Percentiles rank a stretch among this genome's conserved stretches.
These are phyloP conservation scores for Aphrophora alni DNA, from an alignment of 2,888 invertebrate genomes.

Conservation along the genomic window DNA sequence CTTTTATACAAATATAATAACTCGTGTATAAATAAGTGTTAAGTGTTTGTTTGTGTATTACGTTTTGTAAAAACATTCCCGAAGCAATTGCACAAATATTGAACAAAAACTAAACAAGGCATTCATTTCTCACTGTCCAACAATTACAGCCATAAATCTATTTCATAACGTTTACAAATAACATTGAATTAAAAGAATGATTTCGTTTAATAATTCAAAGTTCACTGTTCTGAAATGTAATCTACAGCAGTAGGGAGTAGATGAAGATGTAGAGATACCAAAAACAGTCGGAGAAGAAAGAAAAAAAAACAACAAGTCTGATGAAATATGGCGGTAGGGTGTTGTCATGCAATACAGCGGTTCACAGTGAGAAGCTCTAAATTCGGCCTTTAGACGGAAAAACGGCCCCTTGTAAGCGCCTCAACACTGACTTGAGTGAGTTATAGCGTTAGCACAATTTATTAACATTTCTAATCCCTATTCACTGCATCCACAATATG, in stretches of 20 bases:
- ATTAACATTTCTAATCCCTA: slow-evolving; percentile 32
- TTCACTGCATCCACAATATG: slow-evolving; percentile 28
- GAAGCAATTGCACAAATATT: too few species aligned
- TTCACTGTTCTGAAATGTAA: not conserved
- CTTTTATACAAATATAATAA: too few species aligned
- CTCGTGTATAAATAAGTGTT: too few species aligned
- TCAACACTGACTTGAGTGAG: slow-evolving; percentile 28
- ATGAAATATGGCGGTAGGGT: not conserved
- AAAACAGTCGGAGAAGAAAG: not conserved
- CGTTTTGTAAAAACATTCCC: too few species aligned
- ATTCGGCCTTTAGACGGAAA: slow-evolving; percentile 9
- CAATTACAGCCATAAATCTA: too few species aligned
- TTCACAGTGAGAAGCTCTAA: not conserved
- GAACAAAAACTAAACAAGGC: too few species aligned
- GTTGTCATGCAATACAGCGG: not conserved
- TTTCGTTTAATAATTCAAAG: too few species aligned
- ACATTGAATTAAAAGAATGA: too few species aligned
- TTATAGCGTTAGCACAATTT: slow-evolving; percentile 27
- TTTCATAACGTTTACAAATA: too few species aligned
- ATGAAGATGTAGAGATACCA: not conserved
- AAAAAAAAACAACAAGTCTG: not conserved
- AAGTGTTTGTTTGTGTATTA: too few species aligned
- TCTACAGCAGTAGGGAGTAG: not conserved
- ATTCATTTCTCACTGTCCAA: too few species aligned
- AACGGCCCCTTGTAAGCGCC: slow-evolving; percentile 18